These are phyloP conservation scores for Adela reaumurella DNA, from an alignment of 2,888 invertebrate genomes.

Conservation along the genomic window DNA sequence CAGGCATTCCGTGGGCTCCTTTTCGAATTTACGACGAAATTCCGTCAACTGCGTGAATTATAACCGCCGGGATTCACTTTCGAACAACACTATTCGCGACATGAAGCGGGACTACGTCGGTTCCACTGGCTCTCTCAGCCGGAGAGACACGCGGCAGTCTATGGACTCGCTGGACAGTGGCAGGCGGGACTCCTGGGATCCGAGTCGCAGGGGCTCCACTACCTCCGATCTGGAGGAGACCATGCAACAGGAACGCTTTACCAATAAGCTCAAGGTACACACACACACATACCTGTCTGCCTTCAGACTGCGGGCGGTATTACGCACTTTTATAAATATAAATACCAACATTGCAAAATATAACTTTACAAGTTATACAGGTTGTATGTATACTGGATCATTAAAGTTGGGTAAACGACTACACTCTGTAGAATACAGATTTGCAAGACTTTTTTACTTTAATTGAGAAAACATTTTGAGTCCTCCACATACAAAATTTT, in stretches of 20 bases:
- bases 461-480: too few species aligned
- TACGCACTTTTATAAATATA: too few species aligned
- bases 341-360: too few species aligned
- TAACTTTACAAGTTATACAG: too few species aligned
- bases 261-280: neutral
- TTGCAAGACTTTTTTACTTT: too few species aligned
- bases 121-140: slow-evolving; percentile 36
- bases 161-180: slow-evolving; percentile 69
- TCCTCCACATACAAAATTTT: too few species aligned
- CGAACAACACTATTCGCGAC: slow-evolving; percentile 33
- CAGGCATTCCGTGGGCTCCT: slow-evolving; percentile 45
- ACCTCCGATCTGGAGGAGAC: neutral
- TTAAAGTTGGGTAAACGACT: too few species aligned
- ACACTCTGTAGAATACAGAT: too few species aligned
- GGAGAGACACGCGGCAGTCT: slow-evolving; percentile 56
- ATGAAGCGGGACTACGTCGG: slow-evolving; percentile 55
- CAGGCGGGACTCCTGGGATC: slow-evolving; percentile 68
- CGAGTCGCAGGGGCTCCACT: slow-evolving; percentile 60
- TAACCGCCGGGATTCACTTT: slow-evolving; percentile 39
- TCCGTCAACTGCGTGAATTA: slow-evolving; percentile 34
- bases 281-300: too few species aligned
- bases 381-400: too few species aligned
- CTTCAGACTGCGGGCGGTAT: too few species aligned
- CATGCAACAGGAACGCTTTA: neutral
- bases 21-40: slow-evolving; percentile 34